Evolutionary conservation across 1,140 invertebrate species (phyloP).

Genomic region (Lordiphosa clarofinis): DNA sequence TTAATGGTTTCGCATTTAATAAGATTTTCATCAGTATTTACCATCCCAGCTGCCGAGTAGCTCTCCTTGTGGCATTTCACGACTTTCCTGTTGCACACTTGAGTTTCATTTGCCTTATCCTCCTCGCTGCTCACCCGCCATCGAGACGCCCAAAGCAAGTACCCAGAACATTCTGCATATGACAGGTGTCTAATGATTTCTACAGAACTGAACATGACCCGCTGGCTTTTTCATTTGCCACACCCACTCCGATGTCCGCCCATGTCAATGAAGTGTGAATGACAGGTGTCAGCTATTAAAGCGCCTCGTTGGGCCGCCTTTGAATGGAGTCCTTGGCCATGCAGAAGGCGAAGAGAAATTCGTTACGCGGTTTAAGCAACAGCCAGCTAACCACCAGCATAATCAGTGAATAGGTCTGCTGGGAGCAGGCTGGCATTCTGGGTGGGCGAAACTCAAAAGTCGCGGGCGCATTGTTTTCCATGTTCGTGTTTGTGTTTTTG

Average conservation of each 20-base stretch:
- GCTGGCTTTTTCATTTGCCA: background rate
- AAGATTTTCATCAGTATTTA: background rate
- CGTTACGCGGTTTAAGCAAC: conserved; percentile 7
- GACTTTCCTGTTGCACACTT: conserved; percentile 20
- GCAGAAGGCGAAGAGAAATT: conserved; percentile 2
- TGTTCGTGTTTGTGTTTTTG: conserved; percentile 8
- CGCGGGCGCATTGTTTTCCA: conserved; percentile 1
- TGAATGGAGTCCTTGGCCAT: background rate
- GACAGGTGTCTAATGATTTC: conserved; percentile 50
- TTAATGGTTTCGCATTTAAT: too few species aligned
- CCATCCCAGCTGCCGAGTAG: conserved; percentile 2
- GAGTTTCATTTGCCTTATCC: background rate
- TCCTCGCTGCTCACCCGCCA: background rate
- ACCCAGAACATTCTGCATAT: conserved; percentile 31
- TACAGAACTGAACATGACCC: conserved; percentile 3
- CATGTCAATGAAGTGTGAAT: conserved; percentile 47
- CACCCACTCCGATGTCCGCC: background rate
- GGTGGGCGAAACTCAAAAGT: conserved; percentile 1
- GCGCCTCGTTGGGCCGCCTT: conserved; percentile 15
- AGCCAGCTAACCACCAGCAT: conserved; percentile 38
- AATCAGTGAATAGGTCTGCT: conserved; percentile 40
- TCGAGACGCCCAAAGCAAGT: background rate
- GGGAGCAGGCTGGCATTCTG: conserved; percentile 1
- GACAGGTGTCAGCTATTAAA: conserved; percentile 65
- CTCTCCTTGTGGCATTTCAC: conserved; percentile 2